Percentiles rank a stretch among this genome's conserved stretches.
Conservation (phyloP, 2,888 invertebrate species). For the Dasysyrphus albostriatus region DNA sequence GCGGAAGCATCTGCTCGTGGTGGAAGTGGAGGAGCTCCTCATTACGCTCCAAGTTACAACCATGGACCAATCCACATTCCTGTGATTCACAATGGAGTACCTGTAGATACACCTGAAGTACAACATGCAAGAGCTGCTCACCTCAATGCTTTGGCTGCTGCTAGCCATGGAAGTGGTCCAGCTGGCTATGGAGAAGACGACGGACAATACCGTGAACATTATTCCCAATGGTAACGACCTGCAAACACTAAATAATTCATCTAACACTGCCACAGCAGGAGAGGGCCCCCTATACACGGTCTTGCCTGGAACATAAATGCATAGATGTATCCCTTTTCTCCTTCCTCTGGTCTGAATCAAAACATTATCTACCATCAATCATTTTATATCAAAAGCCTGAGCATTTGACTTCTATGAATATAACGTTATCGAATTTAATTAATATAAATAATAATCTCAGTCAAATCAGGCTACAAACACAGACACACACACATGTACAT, state of each 20-base stretch:
- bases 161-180: constrained; percentile 79
- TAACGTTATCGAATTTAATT: constrained; percentile 61
- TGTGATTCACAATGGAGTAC: constrained; percentile 84
- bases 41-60: constrained; percentile 80
- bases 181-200: constrained; percentile 80
- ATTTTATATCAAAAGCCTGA: constrained; percentile 13
- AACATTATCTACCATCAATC: constrained; percentile 6
- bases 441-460: constrained; percentile 45
- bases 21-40: constrained; percentile 71
- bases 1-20: constrained; percentile 80
- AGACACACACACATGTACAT: constrained; percentile 55
- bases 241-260: constrained; percentile 22
- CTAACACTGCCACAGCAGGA: constrained; percentile 61
- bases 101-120: constrained; percentile 85
- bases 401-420: constrained; percentile 40
- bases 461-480: constrained; percentile 61
- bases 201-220: constrained; percentile 80
- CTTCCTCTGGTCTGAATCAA: constrained; percentile 11
- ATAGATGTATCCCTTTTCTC: constrained; percentile 12
- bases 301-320: constrained; percentile 47
- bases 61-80: constrained; percentile 84
- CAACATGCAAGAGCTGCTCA: constrained; percentile 84
- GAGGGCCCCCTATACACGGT: constrained; percentile 43
- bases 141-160: constrained; percentile 82
- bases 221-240: constrained; percentile 77